These are phyloP conservation scores for Emberiza fucata DNA, from an alignment of 2,113 vertebrate genomes.

Conservation along the genomic window DNA sequence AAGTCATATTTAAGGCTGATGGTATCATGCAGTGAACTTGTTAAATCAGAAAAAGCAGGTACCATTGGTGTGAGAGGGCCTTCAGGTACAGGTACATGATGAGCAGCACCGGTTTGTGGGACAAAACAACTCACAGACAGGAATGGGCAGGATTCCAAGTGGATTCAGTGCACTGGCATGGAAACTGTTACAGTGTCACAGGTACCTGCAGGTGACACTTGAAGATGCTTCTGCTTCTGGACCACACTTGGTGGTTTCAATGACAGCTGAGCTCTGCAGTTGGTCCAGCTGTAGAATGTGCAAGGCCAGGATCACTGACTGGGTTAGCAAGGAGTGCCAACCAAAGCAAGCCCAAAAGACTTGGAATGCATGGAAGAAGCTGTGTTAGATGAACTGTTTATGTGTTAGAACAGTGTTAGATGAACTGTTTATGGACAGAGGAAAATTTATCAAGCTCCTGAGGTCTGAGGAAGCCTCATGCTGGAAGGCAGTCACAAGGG, in stretches of 20 bases:
- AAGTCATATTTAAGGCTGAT: neutral
- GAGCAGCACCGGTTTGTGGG: neutral
- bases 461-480: neutral
- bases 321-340: neutral
- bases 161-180: neutral
- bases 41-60: neutral
- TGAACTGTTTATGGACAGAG: neutral
- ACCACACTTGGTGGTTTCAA: neutral
- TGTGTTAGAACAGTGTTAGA: neutral
- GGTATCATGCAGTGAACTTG: neutral
- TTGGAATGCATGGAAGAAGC: neutral
- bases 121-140: neutral
- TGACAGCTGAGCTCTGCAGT: neutral
- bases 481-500: neutral
- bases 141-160: neutral
- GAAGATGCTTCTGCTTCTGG: neutral
- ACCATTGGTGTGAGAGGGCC: neutral
- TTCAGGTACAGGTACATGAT: neutral
- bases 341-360: neutral
- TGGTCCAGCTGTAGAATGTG: neutral
- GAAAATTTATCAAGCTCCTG: neutral
- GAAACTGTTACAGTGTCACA: neutral
- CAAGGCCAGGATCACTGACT: neutral
- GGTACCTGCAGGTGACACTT: neutral
- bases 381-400: neutral